Evolutionary conservation across 2,888 invertebrate species (phyloP).

Genomic region (Empis stercorea): DNA sequence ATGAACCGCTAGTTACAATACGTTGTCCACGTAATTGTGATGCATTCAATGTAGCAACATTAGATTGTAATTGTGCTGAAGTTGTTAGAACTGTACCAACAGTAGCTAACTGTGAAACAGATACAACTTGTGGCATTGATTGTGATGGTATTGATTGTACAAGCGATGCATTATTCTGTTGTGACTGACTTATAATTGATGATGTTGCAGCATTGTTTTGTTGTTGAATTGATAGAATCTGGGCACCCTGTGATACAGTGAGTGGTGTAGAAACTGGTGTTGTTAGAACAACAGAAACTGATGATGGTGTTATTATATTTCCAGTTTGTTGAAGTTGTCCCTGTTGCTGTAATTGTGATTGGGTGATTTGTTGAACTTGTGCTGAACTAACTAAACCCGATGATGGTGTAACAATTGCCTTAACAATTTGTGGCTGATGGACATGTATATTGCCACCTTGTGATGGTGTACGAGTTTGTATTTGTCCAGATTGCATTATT

Average conservation of each 20-base stretch:
- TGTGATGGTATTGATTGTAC: constrained; percentile 33
- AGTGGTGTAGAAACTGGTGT: constrained; percentile 27
- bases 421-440: constrained; percentile 34
- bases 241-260: constrained; percentile 18
- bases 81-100: constrained; percentile 33
- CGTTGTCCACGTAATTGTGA: constrained; percentile 31
- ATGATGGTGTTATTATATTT: constrained; percentile 22
- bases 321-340: constrained; percentile 18
- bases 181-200: constrained; percentile 16
- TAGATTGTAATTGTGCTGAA: constrained; percentile 26
- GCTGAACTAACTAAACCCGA: constrained; percentile 28
- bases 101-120: constrained; percentile 35
- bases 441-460: constrained; percentile 15
- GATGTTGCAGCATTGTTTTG: constrained; percentile 26
- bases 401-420: constrained; percentile 31
- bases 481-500: constrained; percentile 20
- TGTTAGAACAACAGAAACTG: constrained; percentile 35
- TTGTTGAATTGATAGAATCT: constrained; percentile 33
- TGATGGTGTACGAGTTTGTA: constrained; percentile 21
- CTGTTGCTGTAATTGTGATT: constrained; percentile 17
- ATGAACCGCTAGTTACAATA: constrained; percentile 28
- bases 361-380: constrained; percentile 38
- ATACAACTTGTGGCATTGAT: constrained; percentile 33
- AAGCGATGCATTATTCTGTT: constrained; percentile 26
- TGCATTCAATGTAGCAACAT: constrained; percentile 31